Conservation (phyloP, 2,113 vertebrate species). For the Xiphophorus couchianus region DNA sequence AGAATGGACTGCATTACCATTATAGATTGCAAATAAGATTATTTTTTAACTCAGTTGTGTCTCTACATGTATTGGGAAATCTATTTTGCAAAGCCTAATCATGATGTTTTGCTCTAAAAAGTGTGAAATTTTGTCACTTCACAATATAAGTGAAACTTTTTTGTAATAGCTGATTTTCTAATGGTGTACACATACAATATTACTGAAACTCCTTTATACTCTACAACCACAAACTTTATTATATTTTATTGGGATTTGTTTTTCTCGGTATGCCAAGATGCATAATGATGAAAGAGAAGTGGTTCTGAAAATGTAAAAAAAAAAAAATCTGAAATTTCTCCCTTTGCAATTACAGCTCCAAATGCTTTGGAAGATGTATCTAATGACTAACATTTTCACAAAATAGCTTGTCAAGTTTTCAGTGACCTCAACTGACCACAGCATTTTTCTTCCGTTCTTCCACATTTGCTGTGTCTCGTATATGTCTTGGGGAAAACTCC, state of each 20-base stretch:
- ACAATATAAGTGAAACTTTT: slow-evolving; percentile 7
- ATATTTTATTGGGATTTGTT: background rate
- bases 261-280: background rate
- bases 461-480: background rate
- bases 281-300: background rate
- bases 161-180: slow-evolving; percentile 17
- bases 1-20: slow-evolving; percentile 19
- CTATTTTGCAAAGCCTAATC: slow-evolving; percentile 14
- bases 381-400: background rate
- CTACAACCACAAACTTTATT: background rate
- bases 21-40: slow-evolving; percentile 7
- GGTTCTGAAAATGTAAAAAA: background rate
- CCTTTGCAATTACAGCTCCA: background rate
- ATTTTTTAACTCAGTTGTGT: slow-evolving; percentile 8
- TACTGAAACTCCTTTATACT: background rate
- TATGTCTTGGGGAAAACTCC: background rate
- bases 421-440: background rate
- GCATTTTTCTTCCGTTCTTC: background rate
- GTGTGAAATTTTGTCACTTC: background rate
- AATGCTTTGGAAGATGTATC: background rate
- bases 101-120: slow-evolving; percentile 28
- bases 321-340: too few relatives aligned
- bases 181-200: background rate
- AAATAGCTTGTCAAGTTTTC: background rate
- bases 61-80: slow-evolving; percentile 2